Base-by-base conservation (phyloP, 2,797 vertebrate species). In the Gorsachius magnificus region DNA sequence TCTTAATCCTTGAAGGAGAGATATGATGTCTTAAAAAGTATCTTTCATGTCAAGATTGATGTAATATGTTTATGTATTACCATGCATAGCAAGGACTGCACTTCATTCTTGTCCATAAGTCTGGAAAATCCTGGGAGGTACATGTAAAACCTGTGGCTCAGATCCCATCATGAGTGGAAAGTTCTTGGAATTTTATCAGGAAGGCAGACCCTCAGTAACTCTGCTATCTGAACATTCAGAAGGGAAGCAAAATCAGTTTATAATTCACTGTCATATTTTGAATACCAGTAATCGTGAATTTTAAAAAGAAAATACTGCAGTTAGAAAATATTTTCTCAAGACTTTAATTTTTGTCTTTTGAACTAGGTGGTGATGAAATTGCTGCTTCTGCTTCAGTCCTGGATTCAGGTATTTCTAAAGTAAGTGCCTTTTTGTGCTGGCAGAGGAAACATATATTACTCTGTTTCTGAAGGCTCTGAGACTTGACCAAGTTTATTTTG, bases 361-460 rank as follows among this genome's bases (percentile, higher is more conserved):
- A 89, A 54, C n/a, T 95, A 98, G 98, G 80, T 95, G 66, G 64
- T 86, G 95, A 33, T 87, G 91, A 95, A 33, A 74, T 68, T 78
- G 28, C 69, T 90, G 50, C 90, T 93, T 94, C 95, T 60, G 41
- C 94, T 91, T 95, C 95, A 22, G 92, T 75, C 33, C 50, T 96
- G 24, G 72, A 87, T 87, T 77, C 96, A 46, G 91, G 87, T 69
- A 87, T 97, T 91, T 96, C 97, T 87, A 96, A 98, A 92, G 98
- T 98, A 97, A 98, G 98, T 98, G 29, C 36, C 35, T 89, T 94
- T 83, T 81, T 87, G 2, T 90, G 56, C 28, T 64, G 63, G 16
- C 7, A 60, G 50, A 68, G 20, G 7, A 82, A 88, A 54, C 1
- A 1, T 5, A 1, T 57, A 11, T 64, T 88, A 33, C 9, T 83